Base-by-base conservation (phyloP, 2,113 vertebrate genomes). In the Grallaria varia region DNA sequence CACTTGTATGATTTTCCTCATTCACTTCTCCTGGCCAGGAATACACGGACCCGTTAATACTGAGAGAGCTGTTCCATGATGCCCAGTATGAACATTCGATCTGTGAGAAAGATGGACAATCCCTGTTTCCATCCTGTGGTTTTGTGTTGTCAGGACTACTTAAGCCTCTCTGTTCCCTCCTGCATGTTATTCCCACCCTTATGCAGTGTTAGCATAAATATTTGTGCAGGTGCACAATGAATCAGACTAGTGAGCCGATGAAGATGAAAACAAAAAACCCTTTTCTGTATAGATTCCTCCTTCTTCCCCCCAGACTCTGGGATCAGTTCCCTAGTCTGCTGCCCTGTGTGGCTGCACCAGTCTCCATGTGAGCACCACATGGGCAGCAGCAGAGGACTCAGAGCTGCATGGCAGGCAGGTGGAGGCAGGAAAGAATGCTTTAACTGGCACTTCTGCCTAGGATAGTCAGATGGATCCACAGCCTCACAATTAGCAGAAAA, bases 401-500 rank as follows among this genome's bases (percentile, higher is more conserved):
- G 19, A 84, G 47, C 44, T 81, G 31, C 2, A 1, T 77, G 84
- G 59, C 58, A 44, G 42, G 68, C 2, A 63, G 27, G 0, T 53
- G 59, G 68, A 84, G 27, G 14, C 75, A 75, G 75, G 44, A 60
- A 72, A 31, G 53, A 42, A 39, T n/a, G 8, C 67, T 69, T 75
- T 42, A 52, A 76, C 53, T 76, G 62, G 37, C n/a, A 15, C 8
- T 69, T 33, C 31, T 24, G 9, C 35, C 28, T 58, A 49, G 45
- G 31, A 88, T 53, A 77, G 45, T 69, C 42, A 52, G 14, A 64
- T 47, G 59, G 45, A 80, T 77, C 59, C 56, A 47, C 50, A 82
- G 55, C 52, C 85, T 93, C 71, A 59, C 52, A 87, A 82, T 92
- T 92, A 89, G 89, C 69, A 71, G 66, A 89, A 90, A 92, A 95